Base-by-base conservation (phyloP, 2,113 vertebrate species). In the Lipophrys pholis region DNA sequence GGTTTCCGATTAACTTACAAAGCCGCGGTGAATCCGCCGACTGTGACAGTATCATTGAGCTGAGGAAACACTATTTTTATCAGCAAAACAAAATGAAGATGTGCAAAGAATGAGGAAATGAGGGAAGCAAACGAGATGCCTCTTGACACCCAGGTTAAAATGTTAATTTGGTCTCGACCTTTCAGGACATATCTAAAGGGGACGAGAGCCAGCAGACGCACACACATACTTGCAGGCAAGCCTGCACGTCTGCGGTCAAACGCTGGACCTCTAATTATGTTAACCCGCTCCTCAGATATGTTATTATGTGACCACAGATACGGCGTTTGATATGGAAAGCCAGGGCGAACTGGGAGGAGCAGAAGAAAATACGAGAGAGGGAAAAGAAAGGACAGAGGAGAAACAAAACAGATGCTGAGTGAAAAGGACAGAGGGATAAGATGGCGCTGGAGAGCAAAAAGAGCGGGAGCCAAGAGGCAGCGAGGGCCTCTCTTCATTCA, bases 81-180 rank as follows among this genome's bases (percentile, higher is more conserved):
- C 1, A 21, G 14, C 39, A 36, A 49, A 16, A 41, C 61, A 72
- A 59, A 12, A 15, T 6, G 17, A 12, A 55, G 49, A 43, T 30
- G 15, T 48, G 40, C 10, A 61, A 58, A 9, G 7, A 64, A n/a
- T 42, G 15, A 81, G 35, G 39, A 59, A 42, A 58, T 45, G 45
- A 64, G 68, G 8, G 12, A 57, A n/a, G 8, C 14, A 60, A 50
- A 49, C 52, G 38, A 52, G 11, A 67, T 57, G 48, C 56, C 67
- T 73, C 76, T 69, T 64, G 73, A 78, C 30, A 10, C 40, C 52
- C 3, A 12, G 69, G 68, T 76, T 66, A 74, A 87, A 89, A 87
- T 87, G 71, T 90, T 83, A 90, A 86, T 86, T 56, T 67, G 57
- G 54, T 69, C 54, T 77, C 45, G 53, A 83, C 83, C 82, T 86